phyloP scores from a whole-genome alignment of 2,797 vertebrate species.

The Sebastolobus alascanus region DNA sequence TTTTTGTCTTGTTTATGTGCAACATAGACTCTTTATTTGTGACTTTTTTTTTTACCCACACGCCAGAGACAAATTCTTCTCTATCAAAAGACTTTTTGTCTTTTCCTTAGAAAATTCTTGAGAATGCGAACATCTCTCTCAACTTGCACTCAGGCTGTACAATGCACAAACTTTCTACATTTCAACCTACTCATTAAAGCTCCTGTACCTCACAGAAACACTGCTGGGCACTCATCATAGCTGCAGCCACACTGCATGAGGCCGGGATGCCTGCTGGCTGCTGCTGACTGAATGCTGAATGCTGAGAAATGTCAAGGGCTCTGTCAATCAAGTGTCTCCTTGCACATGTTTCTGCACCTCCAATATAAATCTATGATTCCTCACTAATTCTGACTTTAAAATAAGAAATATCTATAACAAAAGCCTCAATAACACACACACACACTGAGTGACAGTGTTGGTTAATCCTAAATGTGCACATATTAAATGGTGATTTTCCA shows the following conservation, averaged over 20 bases:
- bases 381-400: not conserved
- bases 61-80: slow-evolving; percentile 18
- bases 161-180: slow-evolving; percentile 29
- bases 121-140: slow-evolving; percentile 1
- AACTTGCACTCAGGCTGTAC: slow-evolving; percentile 20
- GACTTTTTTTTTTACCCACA: not conserved
- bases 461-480: not conserved
- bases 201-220: slow-evolving; percentile 9
- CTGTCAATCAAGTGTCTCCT: slow-evolving; percentile 49
- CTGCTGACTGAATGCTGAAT: slow-evolving; percentile 34
- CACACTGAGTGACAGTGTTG: not conserved
- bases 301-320: slow-evolving; percentile 18
- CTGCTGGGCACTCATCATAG: slow-evolving; percentile 22
- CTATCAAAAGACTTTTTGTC: slow-evolving; percentile 7
- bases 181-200: slow-evolving; percentile 47
- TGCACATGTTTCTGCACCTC: slow-evolving; percentile 9
- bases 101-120: slow-evolving; percentile 12
- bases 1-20: not conserved
- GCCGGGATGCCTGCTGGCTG: slow-evolving; percentile 37
- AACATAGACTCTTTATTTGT: not conserved
- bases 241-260: slow-evolving; percentile 36
- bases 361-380: not conserved
- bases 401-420: slow-evolving; percentile 2
- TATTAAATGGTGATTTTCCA: slow-evolving; percentile 7
- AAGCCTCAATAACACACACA: slow-evolving; percentile 7